Evolutionary conservation across 2,113 vertebrate species (phyloP).

Genomic region (Otolemur garnettii): DNA sequence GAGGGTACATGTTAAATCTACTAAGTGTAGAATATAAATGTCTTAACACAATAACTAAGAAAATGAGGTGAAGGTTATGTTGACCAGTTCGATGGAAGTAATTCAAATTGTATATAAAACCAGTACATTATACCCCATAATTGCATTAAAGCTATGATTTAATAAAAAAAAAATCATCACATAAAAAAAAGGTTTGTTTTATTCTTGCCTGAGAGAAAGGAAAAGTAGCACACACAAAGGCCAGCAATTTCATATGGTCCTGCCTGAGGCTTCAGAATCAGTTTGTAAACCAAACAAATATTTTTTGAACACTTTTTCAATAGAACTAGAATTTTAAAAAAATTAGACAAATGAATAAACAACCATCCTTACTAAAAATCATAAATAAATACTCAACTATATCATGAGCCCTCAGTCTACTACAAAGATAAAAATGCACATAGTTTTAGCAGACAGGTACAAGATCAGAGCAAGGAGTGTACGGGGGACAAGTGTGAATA

Average conservation of each 20-base stretch:
- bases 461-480: not conserved
- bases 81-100: no score
- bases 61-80: no score
- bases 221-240: not conserved
- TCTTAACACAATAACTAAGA: no score
- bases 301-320: slow-evolving; percentile 7
- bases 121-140: no score
- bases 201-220: slow-evolving; percentile 34
- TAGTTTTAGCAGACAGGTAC: not conserved
- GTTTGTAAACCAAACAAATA: not conserved
- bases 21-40: no score
- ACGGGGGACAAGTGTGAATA: not conserved
- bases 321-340: not conserved
- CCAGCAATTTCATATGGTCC: not conserved
- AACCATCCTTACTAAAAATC: not conserved
- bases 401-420: not conserved
- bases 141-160: no score
- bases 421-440: not conserved
- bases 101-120: no score
- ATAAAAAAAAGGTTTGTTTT: slow-evolving; percentile 9
- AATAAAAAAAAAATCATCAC: no score
- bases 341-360: not conserved
- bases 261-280: not conserved
- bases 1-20: no score
- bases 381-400: not conserved